Percentiles rank a stretch among this genome's conserved stretches.
phyloP scores from a whole-genome alignment of 1,140 invertebrate species.

The Lucilia cuprina region DNA sequence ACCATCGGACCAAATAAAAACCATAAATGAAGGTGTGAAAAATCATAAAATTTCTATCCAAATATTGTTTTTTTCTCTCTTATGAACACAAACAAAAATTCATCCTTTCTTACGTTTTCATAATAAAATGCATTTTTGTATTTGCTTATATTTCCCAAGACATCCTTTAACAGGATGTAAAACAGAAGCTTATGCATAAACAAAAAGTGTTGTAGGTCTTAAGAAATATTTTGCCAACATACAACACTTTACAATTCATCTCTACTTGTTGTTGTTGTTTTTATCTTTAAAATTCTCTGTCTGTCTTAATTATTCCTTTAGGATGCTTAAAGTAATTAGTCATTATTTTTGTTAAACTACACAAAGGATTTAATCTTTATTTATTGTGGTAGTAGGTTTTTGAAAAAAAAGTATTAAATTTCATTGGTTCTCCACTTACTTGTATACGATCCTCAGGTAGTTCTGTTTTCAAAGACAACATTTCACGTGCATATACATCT shows the following conservation, averaged over 20 bases:
- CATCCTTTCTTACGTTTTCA: background rate
- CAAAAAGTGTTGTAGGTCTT: background rate
- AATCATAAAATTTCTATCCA: conserved; percentile 52
- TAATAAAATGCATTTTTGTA: background rate
- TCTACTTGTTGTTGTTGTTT: background rate
- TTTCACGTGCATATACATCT: conserved; percentile 96
- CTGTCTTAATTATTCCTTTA: background rate
- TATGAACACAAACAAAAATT: background rate
- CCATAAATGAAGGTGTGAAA: conserved; percentile 51
- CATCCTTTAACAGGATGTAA: background rate
- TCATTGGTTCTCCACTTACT: conserved; percentile 69
- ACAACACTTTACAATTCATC: conserved; percentile 45
- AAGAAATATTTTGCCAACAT: conserved; percentile 57
- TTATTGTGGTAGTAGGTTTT: background rate
- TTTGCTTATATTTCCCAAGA: background rate
- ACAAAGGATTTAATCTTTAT: background rate
- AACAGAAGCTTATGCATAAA: background rate
- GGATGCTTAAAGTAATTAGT: conserved; percentile 21
- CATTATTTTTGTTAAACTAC: background rate
- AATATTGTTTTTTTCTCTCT: background rate
- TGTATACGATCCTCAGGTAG: conserved; percentile 99
- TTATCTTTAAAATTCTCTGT: background rate
- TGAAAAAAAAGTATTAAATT: conserved; percentile 28
- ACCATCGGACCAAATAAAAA: background rate
- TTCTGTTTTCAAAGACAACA: conserved; percentile 96